Evolutionary conservation across 1,140 invertebrate species (phyloP), one percentile per base, ranked within the genome.

Genomic region (Heliconius hermathena): DNA sequence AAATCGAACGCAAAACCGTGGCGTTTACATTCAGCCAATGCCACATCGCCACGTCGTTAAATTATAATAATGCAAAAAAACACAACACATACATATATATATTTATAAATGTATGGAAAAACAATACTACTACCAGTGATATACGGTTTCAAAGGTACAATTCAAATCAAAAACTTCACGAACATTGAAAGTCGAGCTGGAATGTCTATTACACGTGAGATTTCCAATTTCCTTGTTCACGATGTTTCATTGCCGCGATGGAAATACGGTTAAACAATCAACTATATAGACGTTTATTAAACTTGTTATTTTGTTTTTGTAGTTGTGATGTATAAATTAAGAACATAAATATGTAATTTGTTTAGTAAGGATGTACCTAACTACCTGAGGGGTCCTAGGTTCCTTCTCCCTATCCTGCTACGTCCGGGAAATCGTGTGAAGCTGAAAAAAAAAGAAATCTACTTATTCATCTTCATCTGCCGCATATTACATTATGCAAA

Each of bases 171-270:
- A 81, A 81, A 81, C 79, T 80, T 80, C 20, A 70, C 71, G 75
- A 73, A 74, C 38, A 60, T 66, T 71, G 79, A 77, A 74, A 77
- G 79, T 11, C 75, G 46, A 26, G 26, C 74, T 57, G 79, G 79
- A 77, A 77, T 74, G 72, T 57, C 79, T 66, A 77, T 81, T 77
- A 74, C 75, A 74, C 75, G 79, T 66, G 75, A 81, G 57, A 81
- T 81, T 81, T 81, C 76, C 75, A 77, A 81, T 81, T 81, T 81
- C 79, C 75, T 57, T 57, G 54, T 73, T 77, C 71, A 57, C 57
- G 76, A n/a, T 26, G 73, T 76, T 80, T 80, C 74, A 80, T 57
- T 70, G 74, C 74, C 75, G 18, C 78, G 49, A 72, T 76, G 52
- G 74, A 71, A 76, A 75, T 46, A 72, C 38, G 36, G 29, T 26